phyloP scores from a whole-genome alignment of 2,888 invertebrate species.

The Drosophila anomalipes region DNA sequence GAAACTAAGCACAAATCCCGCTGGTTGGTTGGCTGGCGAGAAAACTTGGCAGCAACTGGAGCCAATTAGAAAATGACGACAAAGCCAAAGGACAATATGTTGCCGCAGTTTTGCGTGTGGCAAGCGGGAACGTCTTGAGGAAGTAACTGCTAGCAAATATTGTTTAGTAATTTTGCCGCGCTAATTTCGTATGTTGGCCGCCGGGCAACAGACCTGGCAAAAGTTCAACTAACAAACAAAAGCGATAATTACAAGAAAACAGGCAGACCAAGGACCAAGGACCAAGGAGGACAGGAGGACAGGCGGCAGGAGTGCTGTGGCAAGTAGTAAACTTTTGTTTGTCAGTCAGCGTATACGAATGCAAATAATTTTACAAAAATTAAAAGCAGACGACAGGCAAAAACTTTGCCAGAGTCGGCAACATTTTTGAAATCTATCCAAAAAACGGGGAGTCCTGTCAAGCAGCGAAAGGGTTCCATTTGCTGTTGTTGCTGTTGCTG shows the following conservation, averaged over 20 bases:
- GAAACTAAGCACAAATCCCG: conserved; percentile 60
- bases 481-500: conserved; percentile 58
- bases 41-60: conserved; percentile 72
- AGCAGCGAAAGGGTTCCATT: conserved; percentile 72
- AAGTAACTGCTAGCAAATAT: conserved; percentile 59
- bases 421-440: conserved; percentile 61
- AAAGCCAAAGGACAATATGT: conserved; percentile 70
- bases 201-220: conserved; percentile 73
- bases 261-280: conserved; percentile 26
- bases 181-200: conserved; percentile 82
- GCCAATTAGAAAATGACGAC: conserved; percentile 78
- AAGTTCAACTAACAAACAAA: conserved; percentile 79
- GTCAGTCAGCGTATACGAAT: conserved; percentile 61
- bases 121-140: conserved; percentile 46
- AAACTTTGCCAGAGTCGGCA: conserved; percentile 55
- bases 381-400: conserved; percentile 71
- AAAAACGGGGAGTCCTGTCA: conserved; percentile 42
- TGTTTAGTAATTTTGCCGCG: conserved; percentile 80
- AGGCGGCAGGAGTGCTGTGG: conserved; percentile 1
- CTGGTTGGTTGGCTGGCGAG: conserved; percentile 17
- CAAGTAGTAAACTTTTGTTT: conserved; percentile 52
- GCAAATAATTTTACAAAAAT: conserved; percentile 76
- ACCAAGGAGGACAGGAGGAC: conserved; percentile 1
- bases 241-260: conserved; percentile 81
- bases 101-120: conserved; percentile 51